A percentile compares a stretch with the other conserved stretches of the same genome.
Evolutionary conservation across 1,140 invertebrate species (phyloP).

Genomic region (Drosophila nigromelanica): DNA sequence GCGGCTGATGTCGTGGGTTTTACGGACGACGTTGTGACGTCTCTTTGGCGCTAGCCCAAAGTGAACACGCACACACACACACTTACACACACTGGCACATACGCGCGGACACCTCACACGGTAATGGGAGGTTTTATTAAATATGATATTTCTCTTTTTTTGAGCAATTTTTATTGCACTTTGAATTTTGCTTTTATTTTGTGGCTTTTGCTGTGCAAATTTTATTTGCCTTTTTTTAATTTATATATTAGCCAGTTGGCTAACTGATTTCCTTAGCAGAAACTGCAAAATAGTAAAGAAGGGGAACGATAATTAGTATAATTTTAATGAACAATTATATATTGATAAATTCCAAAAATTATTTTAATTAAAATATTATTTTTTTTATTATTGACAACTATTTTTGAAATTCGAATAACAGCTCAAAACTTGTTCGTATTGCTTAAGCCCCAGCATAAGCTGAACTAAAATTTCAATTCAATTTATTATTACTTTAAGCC

Average conservation of each 20-base stretch:
- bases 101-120: conserved; percentile 30
- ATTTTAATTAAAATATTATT: too few species aligned
- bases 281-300: conserved; percentile 42
- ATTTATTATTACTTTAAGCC: neutral
- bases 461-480: conserved; percentile 16
- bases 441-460: neutral
- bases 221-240: conserved; percentile 36
- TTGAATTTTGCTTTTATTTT: conserved; percentile 27
- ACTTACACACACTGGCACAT: conserved; percentile 41
- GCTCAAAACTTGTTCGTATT: neutral
- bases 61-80: conserved; percentile 34
- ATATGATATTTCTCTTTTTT: conserved; percentile 26
- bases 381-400: too few species aligned
- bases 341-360: too few species aligned
- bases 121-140: conserved; percentile 17
- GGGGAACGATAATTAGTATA: conserved; percentile 6
- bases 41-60: conserved; percentile 19
- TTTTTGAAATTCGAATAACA: too few species aligned
- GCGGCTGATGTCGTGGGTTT: conserved; percentile 71
- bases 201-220: conserved; percentile 13
- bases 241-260: conserved; percentile 22
- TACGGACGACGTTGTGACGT: conserved; percentile 73
- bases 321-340: neutral
- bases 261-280: conserved; percentile 55
- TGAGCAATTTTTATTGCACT: conserved; percentile 53